Conservation (phyloP, 2,113 vertebrate species). For the Oryzias melastigma region DNA sequence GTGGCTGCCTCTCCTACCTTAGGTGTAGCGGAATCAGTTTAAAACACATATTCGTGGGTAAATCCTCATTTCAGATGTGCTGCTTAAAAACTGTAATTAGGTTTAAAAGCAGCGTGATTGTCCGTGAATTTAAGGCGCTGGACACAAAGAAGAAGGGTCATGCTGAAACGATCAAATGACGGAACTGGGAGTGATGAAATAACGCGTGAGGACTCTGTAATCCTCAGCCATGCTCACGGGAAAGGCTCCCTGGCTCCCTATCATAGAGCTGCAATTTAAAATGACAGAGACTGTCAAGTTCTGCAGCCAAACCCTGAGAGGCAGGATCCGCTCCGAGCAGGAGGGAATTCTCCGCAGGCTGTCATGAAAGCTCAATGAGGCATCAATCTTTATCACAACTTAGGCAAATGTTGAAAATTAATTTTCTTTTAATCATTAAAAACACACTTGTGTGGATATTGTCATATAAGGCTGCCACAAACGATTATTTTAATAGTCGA, state of each 20-base stretch:
- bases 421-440: too few species aligned
- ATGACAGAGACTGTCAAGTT: constrained; percentile 48
- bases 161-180: constrained; percentile 45
- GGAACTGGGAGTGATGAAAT: constrained; percentile 67
- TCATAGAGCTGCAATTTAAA: constrained; percentile 52
- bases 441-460: too few species aligned
- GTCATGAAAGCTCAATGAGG: constrained; percentile 30
- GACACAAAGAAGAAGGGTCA: constrained; percentile 33
- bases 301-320: constrained; percentile 34
- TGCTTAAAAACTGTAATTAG: constrained; percentile 17
- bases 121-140: constrained; percentile 34
- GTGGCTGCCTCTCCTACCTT: not conserved
- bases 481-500: too few species aligned
- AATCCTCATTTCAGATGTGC: not conserved
- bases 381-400: not conserved
- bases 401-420: too few species aligned
- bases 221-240: constrained; percentile 28
- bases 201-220: constrained; percentile 57
- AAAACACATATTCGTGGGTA: constrained; percentile 1
- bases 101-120: constrained; percentile 6
- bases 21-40: not conserved
- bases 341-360: constrained; percentile 19
- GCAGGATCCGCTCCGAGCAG: constrained; percentile 28
- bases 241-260: constrained; percentile 40
- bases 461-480: too few species aligned